phyloP scores from a whole-genome alignment of 1,140 invertebrate species.

The Formica selysi region DNA sequence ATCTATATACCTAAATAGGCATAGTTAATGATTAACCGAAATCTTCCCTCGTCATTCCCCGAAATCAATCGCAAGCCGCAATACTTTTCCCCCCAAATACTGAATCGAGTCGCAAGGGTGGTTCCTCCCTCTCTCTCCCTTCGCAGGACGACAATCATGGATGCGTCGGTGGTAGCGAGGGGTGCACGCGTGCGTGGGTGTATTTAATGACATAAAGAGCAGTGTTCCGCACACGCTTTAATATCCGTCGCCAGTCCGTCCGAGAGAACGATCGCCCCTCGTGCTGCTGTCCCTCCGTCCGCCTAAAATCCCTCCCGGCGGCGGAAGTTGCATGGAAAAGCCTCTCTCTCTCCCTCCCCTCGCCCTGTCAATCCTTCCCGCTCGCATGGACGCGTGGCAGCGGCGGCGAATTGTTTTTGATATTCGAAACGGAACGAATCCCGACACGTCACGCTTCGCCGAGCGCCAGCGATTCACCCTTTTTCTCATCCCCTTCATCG shows the following conservation, averaged over 20 bases:
- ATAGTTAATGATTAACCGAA: slow-evolving; percentile 49
- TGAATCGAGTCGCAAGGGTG: slow-evolving; percentile 43
- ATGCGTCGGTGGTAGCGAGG: slow-evolving; percentile 16
- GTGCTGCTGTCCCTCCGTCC: slow-evolving; percentile 24
- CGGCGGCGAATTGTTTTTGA: slow-evolving; percentile 79
- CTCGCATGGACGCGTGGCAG: slow-evolving; percentile 63
- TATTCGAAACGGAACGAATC: slow-evolving; percentile 81
- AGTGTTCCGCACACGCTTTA: slow-evolving; percentile 76
- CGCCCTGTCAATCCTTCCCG: slow-evolving; percentile 69
- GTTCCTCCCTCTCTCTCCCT: slow-evolving; percentile 5
- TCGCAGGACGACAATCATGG: not conserved
- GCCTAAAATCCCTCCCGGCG: slow-evolving; percentile 61
- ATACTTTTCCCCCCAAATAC: slow-evolving; percentile 61
- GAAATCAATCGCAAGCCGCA: slow-evolving; percentile 49
- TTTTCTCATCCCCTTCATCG: not conserved
- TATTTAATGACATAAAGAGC: slow-evolving; percentile 75
- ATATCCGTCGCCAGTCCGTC: slow-evolving; percentile 76
- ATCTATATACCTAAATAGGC: not conserved
- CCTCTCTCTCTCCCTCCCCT: not conserved
- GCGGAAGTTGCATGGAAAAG: slow-evolving; percentile 43
- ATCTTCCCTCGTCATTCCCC: slow-evolving; percentile 31
- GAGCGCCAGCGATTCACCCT: slow-evolving; percentile 56
- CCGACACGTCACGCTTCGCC: slow-evolving; percentile 63
- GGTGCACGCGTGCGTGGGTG: slow-evolving; percentile 43
- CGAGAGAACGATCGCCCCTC: slow-evolving; percentile 34